Evolutionary conservation across 1,140 invertebrate species (phyloP).

Genomic region (Micrasema longulum): DNA sequence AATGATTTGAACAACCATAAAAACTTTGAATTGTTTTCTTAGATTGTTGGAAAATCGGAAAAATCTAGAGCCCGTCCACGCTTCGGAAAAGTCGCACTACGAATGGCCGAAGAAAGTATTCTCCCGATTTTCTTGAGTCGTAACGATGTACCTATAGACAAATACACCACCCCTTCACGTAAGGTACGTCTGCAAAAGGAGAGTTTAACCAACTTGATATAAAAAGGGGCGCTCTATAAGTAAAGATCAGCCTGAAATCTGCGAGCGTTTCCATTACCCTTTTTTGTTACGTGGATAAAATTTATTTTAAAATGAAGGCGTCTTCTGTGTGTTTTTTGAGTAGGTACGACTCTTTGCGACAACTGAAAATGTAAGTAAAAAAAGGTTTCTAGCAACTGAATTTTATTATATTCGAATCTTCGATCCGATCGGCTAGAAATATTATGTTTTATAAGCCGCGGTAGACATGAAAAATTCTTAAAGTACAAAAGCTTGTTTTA

Average conservation of each 20-base stretch:
- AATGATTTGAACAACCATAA: neutral
- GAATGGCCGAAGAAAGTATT: constrained; percentile 54
- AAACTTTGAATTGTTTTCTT: constrained; percentile 10
- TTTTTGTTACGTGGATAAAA: no score
- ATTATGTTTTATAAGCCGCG: no score
- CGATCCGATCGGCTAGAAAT: no score
- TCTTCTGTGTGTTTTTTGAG: no score
- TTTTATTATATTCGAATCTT: no score
- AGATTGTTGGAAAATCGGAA: constrained; percentile 7
- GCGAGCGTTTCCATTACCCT: no score
- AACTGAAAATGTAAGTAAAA: no score
- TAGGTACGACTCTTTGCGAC: no score
- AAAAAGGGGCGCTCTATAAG: neutral
- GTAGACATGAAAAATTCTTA: no score
- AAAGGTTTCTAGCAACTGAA: no score
- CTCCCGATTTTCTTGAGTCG: constrained; percentile 52
- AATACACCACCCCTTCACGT: constrained; percentile 34
- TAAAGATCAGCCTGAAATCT: neutral
- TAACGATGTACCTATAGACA: constrained; percentile 44
- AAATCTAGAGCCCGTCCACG: constrained; percentile 44
- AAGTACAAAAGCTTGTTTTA: no score
- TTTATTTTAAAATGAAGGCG: no score
- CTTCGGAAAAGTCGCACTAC: constrained; percentile 52
- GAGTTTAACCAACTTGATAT: neutral
- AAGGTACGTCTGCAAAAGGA: constrained; percentile 12